Conservation (phyloP, 2,113 vertebrate species). For the Athene cunicularia region DNA sequence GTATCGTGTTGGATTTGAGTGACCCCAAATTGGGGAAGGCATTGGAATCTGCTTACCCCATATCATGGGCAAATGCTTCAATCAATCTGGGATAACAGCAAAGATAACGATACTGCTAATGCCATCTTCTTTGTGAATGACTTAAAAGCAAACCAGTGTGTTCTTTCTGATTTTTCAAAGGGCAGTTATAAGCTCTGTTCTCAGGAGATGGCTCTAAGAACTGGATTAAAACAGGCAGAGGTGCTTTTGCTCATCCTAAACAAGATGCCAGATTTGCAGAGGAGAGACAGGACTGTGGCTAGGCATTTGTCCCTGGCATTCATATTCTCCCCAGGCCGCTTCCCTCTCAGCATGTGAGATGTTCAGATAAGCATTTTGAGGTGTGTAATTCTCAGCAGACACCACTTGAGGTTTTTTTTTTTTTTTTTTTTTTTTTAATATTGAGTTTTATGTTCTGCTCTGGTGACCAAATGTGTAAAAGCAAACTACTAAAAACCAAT, state of each 20-base stretch:
- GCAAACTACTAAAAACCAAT: neutral
- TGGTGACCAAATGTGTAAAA: constrained; percentile 10
- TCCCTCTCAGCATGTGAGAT: neutral
- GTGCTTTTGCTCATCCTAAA: neutral
- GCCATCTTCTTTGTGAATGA: neutral
- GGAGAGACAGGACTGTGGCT: neutral
- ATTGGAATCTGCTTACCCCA: neutral
- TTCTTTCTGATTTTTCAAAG: neutral
- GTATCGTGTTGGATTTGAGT: neutral
- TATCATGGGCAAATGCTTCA: neutral
- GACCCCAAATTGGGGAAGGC: neutral
- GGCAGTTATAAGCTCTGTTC: neutral
- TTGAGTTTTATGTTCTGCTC: neutral
- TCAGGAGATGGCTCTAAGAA: neutral
- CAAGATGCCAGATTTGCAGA: neutral
- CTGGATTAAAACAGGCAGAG: neutral
- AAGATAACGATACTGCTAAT: fast-evolving
- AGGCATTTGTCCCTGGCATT: neutral
- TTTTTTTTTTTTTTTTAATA: neutral
- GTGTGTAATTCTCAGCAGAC: neutral
- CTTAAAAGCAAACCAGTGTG: neutral
- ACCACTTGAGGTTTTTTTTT: neutral
- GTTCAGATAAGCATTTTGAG: neutral
- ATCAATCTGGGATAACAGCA: neutral
- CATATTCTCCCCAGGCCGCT: neutral